Base-by-base conservation (phyloP, 2,797 vertebrate species). In the Takifugu rubripes region DNA sequence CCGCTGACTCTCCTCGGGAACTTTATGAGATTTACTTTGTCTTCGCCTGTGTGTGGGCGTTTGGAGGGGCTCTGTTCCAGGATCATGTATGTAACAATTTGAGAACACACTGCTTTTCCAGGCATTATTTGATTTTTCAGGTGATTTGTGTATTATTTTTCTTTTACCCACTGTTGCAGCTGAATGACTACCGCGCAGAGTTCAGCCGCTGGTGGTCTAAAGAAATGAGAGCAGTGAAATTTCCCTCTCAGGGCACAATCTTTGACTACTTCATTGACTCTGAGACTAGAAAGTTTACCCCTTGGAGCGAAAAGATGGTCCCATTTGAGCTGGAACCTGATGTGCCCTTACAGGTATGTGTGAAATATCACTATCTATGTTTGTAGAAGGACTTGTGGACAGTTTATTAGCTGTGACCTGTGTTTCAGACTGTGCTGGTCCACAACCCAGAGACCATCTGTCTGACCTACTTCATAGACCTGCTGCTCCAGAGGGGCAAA, bases 161-260 rank as follows among this genome's bases (percentile, higher is more conserved):
- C 17, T 9, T 40, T 40, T 12, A 31, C 50, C 8, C 27, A 9
- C 3, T 61, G 66, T 78, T 79, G 29, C 68, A 93, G 90, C 71
- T 94, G 64, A 92, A 92, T 71, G 91, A 93, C 89, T 91, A 93
- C 72, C 88, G 92, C 2, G 58, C 90, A 6, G 89, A 94, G 82
- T 94, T 95, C 84, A 95, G 91, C 68, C 93, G 91, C 62, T 94
- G 91, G 91, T 90, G 89, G 90, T 89, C 88, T 56, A 94, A 95
- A 87, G 91, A 87, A 87, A 93, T 94, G 93, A 89, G 89, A 82
- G 82, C 87, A 4, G 90, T 93, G 66, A 92, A 90, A 80, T 93
- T 93, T 82, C 91, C 90, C 25, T 93, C 91, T 31, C 78, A 88
- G 80, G 92, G 93, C 60, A 90, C 90, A 6, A 90, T 94, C 75